Base-by-base conservation (phyloP, 2,113 vertebrate species). In the Falco punctatus region DNA sequence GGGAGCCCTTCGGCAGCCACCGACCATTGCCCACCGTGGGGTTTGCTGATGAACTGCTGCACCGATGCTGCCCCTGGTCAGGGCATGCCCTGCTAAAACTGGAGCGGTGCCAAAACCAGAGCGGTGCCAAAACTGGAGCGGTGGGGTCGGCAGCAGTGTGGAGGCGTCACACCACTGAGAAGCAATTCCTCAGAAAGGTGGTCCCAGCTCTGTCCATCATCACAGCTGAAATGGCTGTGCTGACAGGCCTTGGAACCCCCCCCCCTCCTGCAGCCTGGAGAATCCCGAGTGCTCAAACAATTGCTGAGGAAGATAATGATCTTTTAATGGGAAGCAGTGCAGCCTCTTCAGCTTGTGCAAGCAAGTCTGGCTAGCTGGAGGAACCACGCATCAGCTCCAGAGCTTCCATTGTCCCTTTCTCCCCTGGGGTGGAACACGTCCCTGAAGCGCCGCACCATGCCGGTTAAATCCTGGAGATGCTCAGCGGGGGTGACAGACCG, bases 341-440 rank as follows among this genome's bases (percentile, higher is more conserved):
- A 8, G 38, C 38, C 27, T 32, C 65, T 10, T 13, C 74, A 24
- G 75, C 67, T 26, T 15, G 77, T 12, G 77, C 42, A 4, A 55
- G 62, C 38, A 28, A 24, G 59, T 44, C 42, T 27, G 70, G 61
- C 26, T 3, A 5, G 46, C 44, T 12, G 58, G 51, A 64, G 67
- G 42, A 57, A 9, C 1, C 2, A 54, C 0, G 1, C 15, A 0
- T 28, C 16, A 13, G 15, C 40, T 49, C 5, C 28, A 42, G 51
- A 84, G 32, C 69, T 64, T 6, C 49, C 22, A 1, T 49, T 32
- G 69, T 21, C 64, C 55, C 48, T 27, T 70, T 33, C 22, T 70
- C 27, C 17, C 62, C 46, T 0, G 9, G 55, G 46, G 38, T 38
- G 32, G 19, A 48, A 55, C 40, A 28, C 5, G 1, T 20, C 66